phyloP scores from a whole-genome alignment of 2,113 vertebrate species.

The Vimba vimba region DNA sequence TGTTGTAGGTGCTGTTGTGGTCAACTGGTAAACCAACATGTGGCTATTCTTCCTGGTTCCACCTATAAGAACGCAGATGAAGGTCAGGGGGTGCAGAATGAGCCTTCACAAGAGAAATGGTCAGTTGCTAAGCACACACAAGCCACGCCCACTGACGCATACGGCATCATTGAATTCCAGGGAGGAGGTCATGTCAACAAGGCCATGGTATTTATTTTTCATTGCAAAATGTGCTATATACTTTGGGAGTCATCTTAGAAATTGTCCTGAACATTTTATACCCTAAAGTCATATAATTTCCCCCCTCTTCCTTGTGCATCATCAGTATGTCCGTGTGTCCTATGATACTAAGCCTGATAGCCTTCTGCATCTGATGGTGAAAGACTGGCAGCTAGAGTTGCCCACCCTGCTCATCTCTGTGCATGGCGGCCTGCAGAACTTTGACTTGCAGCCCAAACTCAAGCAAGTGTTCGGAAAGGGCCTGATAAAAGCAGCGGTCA shows the following conservation, averaged over 20 bases:
- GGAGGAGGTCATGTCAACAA: conserved; percentile 92
- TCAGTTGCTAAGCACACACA: conserved; percentile 87
- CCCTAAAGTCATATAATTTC: not conserved
- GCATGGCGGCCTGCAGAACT: conserved; percentile 96
- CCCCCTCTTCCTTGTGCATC: not conserved
- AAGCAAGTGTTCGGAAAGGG: conserved; percentile 98
- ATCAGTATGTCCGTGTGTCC: conserved; percentile 90
- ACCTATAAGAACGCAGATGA: conserved; percentile 81
- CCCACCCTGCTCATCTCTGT: conserved; percentile 95
- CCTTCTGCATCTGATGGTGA: conserved; percentile 95
- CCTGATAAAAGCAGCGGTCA: conserved; percentile 95
- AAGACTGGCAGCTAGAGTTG: conserved; percentile 94
- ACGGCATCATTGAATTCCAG: conserved; percentile 91
- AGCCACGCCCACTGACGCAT: conserved; percentile 87
- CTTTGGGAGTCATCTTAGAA: not conserved
- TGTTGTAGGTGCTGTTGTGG: conserved; percentile 88
- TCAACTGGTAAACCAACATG: conserved; percentile 85
- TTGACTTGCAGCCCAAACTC: conserved; percentile 93
- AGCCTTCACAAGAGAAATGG: conserved; percentile 87
- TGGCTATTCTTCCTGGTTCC: conserved; percentile 78
- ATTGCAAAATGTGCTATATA: not conserved
- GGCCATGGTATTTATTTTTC: conserved; percentile 83
- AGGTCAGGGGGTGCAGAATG: conserved; percentile 75
- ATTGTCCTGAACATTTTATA: not conserved
- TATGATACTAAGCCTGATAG: conserved; percentile 92